phyloP scores from a whole-genome alignment of 2,888 invertebrate genomes.

The Chrysolina haemoptera region DNA sequence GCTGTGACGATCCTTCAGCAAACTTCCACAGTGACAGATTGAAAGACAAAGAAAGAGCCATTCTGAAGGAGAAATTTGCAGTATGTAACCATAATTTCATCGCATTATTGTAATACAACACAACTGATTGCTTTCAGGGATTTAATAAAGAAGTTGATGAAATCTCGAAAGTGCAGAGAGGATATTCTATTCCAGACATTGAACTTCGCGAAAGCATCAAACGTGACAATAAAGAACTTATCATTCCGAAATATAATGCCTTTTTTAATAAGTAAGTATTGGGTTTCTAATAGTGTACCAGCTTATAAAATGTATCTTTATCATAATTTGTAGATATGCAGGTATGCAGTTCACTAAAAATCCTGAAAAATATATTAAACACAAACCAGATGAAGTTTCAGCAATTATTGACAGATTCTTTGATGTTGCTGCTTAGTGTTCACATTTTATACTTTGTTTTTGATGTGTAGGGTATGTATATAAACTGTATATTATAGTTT shows the following conservation, averaged over 20 bases:
- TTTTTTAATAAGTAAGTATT: slow-evolving; percentile 80
- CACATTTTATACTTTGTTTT: slow-evolving; percentile 17
- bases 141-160: slow-evolving; percentile 98
- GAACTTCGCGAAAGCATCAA: slow-evolving; percentile 91
- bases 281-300: not conserved
- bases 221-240: slow-evolving; percentile 89
- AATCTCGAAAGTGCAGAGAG: slow-evolving; percentile 85
- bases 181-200: slow-evolving; percentile 94
- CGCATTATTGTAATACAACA: slow-evolving; percentile 3
- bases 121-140: slow-evolving; percentile 73
- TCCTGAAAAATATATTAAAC: slow-evolving; percentile 93
- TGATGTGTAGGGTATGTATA: not conserved
- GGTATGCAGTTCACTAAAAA: slow-evolving; percentile 91
- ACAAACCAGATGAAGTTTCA: slow-evolving; percentile 87
- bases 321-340: slow-evolving; percentile 74
- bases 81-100: slow-evolving; percentile 71
- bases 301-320: not conserved
- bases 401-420: slow-evolving; percentile 91
- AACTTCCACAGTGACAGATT: slow-evolving; percentile 78
- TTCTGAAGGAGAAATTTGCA: slow-evolving; percentile 91
- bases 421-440: slow-evolving; percentile 84
- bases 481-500: not conserved
- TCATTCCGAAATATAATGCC: slow-evolving; percentile 88
- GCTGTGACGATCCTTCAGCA: slow-evolving; percentile 78
- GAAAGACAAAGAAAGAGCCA: slow-evolving; percentile 88